Evolutionary conservation across 2,797 vertebrate species (phyloP), one percentile per base, ranked within the genome.

Genomic region (Schizopygopsis pylzovi): DNA sequence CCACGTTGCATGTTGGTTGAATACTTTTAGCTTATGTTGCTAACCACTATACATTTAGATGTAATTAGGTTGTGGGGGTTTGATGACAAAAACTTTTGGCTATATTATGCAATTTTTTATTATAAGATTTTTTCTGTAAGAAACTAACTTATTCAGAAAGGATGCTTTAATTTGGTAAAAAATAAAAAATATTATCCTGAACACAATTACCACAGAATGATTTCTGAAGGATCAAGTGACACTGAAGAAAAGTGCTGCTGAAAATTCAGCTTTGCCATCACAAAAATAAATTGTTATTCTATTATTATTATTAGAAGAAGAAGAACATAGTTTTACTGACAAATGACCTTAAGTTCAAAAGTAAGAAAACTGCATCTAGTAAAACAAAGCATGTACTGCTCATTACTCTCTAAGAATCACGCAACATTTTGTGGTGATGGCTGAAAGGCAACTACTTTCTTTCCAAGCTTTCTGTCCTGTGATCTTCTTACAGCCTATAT

Each of bases 361-460:
- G 37, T 9, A 41, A 41, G 13, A 78, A 79, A 43, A 54, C 54
- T 59, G 37, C 37, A n/a, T 59, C 12, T 61, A 18, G 39, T 79
- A 25, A 9, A 79, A 41, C 75, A 77, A 56, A 56, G 33, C 12
- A 2, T 10, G 13, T 43, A 11, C 61, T 79, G 76, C 43, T 25
- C 39, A 61, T 43, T 10, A 25, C 54, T 43, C 39, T 61, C 56
- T 11, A 43, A 11, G 39, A 61, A 61, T 61, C 76, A 43, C 13
- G 56, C 20, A 0, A 43, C n/a, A 61, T 43, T 79, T 41, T 61
- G 37, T 79, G 61, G 28, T 67, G 43, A 37, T 68, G 43, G 43
- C 43, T 47, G 18, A 49, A 81, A 81, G n/a, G 22, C 56, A 79
- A 43, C 77, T 37, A 39, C 41, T 68, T 73, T 54, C n/a, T 18